Evolutionary conservation across 2,888 invertebrate genomes (phyloP).

Genomic region (Ecliptopera silaceata): DNA sequence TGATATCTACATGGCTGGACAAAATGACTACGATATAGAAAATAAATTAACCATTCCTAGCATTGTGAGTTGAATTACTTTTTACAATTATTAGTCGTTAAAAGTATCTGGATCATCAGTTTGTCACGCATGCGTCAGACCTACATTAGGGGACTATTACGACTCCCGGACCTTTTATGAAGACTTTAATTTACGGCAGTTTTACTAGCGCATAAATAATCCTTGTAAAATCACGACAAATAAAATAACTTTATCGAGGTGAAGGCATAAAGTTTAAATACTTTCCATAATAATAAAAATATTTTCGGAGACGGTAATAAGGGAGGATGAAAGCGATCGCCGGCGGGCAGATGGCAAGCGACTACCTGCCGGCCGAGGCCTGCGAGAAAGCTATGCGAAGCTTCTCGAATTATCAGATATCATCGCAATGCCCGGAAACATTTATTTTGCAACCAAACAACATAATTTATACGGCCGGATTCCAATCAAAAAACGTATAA

Average conservation of each 20-base stretch:
- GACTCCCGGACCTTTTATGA: conserved; percentile 69
- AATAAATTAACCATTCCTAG: no score
- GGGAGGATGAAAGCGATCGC: conserved; percentile 77
- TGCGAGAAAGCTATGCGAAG: conserved; percentile 60
- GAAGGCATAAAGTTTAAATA: conserved; percentile 72
- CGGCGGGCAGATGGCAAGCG: conserved; percentile 68
- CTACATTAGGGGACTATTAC: conserved; percentile 64
- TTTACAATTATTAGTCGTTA: conserved; percentile 16
- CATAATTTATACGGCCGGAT: conserved; percentile 42
- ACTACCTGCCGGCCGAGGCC: conserved; percentile 63
- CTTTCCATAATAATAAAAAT: conserved; percentile 76
- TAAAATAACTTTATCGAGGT: conserved; percentile 74
- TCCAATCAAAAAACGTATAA: conserved; percentile 24
- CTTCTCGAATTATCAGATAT: conserved; percentile 46
- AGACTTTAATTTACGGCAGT: conserved; percentile 76
- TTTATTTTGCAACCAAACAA: conserved; percentile 53
- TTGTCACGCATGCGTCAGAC: conserved; percentile 57
- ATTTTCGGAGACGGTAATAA: conserved; percentile 77
- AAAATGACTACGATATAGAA: no score
- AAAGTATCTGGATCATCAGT: conserved; percentile 52
- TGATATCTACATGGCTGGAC: no score
- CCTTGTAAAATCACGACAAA: conserved; percentile 67
- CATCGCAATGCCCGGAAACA: conserved; percentile 54
- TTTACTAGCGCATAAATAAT: conserved; percentile 77
- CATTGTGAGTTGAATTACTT: no score